Conservation (phyloP, 2,888 invertebrate species). For the Tyria jacobaeae region DNA sequence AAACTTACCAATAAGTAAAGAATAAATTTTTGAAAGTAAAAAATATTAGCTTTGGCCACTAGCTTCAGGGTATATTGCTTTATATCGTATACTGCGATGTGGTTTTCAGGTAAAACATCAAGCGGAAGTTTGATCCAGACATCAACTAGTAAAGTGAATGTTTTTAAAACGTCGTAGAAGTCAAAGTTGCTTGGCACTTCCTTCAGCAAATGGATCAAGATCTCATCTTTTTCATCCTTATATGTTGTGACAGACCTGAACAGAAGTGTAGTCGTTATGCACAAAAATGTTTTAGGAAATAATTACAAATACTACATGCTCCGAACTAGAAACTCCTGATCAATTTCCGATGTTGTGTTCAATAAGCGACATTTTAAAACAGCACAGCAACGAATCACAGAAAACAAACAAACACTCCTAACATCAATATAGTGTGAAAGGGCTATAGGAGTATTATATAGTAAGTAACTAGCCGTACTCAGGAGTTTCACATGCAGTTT, state of each 20-base stretch:
- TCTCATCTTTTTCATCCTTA: constrained; percentile 26
- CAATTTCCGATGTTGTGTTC: too few relatives aligned
- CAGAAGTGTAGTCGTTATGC: background rate
- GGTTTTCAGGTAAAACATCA: constrained; percentile 48
- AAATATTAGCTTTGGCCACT: constrained; percentile 43
- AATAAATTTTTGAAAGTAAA: constrained; percentile 16
- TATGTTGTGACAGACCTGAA: constrained; percentile 14
- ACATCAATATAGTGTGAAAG: too few relatives aligned
- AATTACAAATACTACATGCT: too few relatives aligned
- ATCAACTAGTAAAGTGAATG: constrained; percentile 50
- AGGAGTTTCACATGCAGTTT: too few relatives aligned
- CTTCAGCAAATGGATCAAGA: constrained; percentile 20
- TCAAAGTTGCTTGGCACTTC: constrained; percentile 30
- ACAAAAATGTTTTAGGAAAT: background rate
- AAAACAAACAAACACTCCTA: too few relatives aligned
- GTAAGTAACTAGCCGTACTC: too few relatives aligned
- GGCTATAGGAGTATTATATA: too few relatives aligned
- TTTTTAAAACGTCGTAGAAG: constrained; percentile 54
- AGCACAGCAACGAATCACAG: too few relatives aligned
- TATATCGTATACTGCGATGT: constrained; percentile 54
- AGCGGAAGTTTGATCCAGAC: constrained; percentile 45
- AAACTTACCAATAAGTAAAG: constrained; percentile 16
- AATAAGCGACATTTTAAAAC: too few relatives aligned
- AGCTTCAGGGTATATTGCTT: constrained; percentile 50
- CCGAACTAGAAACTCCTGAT: too few relatives aligned